A percentile compares a stretch with the other conserved stretches of the same genome.
Conservation (phyloP, 2,888 invertebrate genomes). For the Ophioninae sp. region DNA sequence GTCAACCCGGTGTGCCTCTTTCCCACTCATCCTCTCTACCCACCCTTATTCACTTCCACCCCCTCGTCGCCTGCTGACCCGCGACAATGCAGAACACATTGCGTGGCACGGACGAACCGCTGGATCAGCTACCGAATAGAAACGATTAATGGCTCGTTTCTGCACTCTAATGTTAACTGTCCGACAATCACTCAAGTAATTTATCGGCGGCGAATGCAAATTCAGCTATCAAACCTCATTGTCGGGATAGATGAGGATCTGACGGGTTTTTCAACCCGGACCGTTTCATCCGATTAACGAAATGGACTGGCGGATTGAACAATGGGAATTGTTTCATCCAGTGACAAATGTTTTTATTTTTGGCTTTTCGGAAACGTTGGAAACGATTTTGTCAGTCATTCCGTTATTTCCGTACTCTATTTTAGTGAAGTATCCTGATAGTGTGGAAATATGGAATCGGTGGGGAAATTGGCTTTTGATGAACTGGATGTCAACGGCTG, state of each 20-base stretch:
- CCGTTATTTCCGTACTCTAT: no score
- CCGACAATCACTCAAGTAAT: constrained; percentile 40
- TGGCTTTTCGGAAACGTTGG: no score
- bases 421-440: no score
- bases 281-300: no score
- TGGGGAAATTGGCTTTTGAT: no score
- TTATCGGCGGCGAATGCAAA: constrained; percentile 36
- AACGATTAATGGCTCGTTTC: constrained; percentile 57
- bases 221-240: constrained; percentile 10
- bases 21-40: constrained; percentile 11
- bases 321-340: no score
- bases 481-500: no score
- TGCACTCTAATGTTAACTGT: constrained; percentile 46
- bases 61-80: constrained; percentile 37
- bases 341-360: no score
- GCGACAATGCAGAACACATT: constrained; percentile 20
- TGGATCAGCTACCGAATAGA: constrained; percentile 55
- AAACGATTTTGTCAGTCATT: no score
- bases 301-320: no score
- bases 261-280: no score
- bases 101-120: constrained; percentile 31
- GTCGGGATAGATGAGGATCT: not conserved
- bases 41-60: constrained; percentile 17
- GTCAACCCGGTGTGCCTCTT: constrained; percentile 48
- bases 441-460: no score